Evolutionary conservation across 2,797 vertebrate genomes (phyloP).

Genomic region (Chelmon rostratus): DNA sequence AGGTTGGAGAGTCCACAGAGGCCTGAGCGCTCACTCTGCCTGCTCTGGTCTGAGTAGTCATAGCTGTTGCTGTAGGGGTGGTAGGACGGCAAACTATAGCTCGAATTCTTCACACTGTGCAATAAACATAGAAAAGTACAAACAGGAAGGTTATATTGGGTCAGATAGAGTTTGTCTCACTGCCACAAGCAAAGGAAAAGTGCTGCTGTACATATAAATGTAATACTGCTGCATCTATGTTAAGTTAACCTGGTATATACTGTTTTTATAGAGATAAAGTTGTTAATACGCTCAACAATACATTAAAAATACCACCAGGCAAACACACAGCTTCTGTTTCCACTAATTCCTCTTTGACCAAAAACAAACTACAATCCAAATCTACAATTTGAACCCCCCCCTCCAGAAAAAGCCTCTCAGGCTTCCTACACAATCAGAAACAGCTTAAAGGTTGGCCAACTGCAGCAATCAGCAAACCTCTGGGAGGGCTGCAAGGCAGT

Average conservation of each 20-base stretch:
- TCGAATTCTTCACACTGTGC: conserved; percentile 96
- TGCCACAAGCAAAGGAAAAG: conserved; percentile 1
- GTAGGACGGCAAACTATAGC: conserved; percentile 96
- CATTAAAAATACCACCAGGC: conserved; percentile 10
- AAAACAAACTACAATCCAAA: conserved; percentile 10
- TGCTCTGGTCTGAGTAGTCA: conserved; percentile 95
- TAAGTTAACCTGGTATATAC: not conserved
- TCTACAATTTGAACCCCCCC: not conserved
- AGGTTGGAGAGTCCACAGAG: conserved; percentile 98
- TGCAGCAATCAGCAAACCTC: conserved; percentile 74
- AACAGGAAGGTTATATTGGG: conserved; percentile 23
- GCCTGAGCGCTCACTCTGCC: conserved; percentile 93
- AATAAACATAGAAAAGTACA: conserved; percentile 46
- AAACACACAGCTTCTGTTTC: conserved; percentile 22
- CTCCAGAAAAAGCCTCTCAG: not conserved
- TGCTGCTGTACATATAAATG: not conserved
- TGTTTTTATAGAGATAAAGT: not conserved
- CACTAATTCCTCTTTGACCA: not conserved
- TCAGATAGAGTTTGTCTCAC: conserved; percentile 8
- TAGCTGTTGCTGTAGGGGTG: conserved; percentile 94
- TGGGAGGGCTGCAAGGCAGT: conserved; percentile 58
- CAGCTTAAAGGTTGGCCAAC: conserved; percentile 27
- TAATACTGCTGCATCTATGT: not conserved
- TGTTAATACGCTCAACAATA: conserved; percentile 2
- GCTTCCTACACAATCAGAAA: conserved; percentile 24